Base-by-base conservation (phyloP, 2,888 invertebrate species). In the Lepas anatifera region DNA sequence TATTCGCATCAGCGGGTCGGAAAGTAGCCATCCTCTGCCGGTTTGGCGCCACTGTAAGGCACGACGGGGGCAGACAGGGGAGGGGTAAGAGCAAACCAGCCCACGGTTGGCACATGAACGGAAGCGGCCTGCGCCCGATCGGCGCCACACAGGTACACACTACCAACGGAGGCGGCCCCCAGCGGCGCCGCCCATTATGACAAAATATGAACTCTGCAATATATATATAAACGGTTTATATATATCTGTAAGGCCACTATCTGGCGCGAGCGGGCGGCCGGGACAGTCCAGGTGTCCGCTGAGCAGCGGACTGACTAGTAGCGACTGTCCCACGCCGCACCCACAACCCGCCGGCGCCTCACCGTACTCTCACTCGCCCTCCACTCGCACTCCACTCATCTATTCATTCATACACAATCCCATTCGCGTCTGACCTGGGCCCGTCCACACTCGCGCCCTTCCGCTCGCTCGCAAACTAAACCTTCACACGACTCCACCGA, bases 181-280 rank as follows among this genome's bases (percentile, higher is more conserved):
- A n/a, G n/a, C n/a, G n/a, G n/a, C 52, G 25, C 52, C 22, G 48
- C 48, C 32, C 46, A 50, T 50, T 68, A 68, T 68, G 52, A 50
- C 46, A 50, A 68, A 50, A 68, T 68, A 68, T 68, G 52, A 50
- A 50, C 52, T 50, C n/a, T 39, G 2, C 32, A 29, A 63, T 63
- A 16, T 63, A 63, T 63, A n/a, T n/a, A n/a, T 63, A 16, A 13
- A 16, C 41, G 41, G 16, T 41, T 32, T 67, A 67, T 67, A 43
- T 43, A 67, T 67, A 43, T 13, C 43, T 67, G 27, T 43, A 43
- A n/a, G 52, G 63, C 25, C 18, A 32, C 18, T 7, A 25, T 3
- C 32, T n/a, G 63, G 7, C n/a, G 18, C 25, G 41, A n/a, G 41
- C 41, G 48, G 48, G 48, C 48, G 8, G 48, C n/a, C 52, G 48